Evolutionary conservation across 2,113 vertebrate genomes (phyloP).

Genomic region (Notothenia coriiceps): DNA sequence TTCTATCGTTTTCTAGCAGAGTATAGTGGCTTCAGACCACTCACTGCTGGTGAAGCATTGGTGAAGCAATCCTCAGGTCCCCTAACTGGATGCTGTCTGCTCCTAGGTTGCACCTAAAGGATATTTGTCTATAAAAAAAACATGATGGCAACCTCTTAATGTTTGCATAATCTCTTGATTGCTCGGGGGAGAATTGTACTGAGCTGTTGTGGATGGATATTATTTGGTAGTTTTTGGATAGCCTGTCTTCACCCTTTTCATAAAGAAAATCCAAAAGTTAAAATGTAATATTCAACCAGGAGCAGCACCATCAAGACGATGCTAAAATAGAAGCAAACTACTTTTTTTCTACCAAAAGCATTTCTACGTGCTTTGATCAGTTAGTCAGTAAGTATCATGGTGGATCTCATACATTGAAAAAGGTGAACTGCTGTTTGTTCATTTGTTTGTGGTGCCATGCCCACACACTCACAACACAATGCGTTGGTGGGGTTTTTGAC

Average conservation of each 20-base stretch:
- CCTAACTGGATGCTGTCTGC: background rate
- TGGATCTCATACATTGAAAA: constrained; percentile 38
- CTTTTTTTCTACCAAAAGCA: constrained; percentile 14
- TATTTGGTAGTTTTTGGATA: background rate
- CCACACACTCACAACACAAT: background rate
- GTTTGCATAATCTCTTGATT: background rate
- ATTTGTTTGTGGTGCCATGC: constrained; percentile 13
- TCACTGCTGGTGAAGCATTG: background rate
- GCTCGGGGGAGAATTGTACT: background rate
- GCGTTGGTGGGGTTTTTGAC: constrained; percentile 23
- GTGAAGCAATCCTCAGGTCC: background rate
- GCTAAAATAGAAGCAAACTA: constrained; percentile 20
- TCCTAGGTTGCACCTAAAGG: too few relatives aligned
- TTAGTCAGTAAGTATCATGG: background rate
- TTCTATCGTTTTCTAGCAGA: background rate
- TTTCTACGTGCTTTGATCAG: constrained; percentile 2
- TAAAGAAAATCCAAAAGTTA: constrained; percentile 2
- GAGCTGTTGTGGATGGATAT: background rate
- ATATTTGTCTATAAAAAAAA: too few relatives aligned
- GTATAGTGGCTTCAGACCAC: background rate
- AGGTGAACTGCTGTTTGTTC: constrained; percentile 19
- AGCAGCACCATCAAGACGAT: constrained; percentile 9
- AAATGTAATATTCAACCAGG: background rate
- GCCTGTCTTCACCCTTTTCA: background rate
- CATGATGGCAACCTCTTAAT: background rate